Base-by-base conservation (phyloP, 2,113 vertebrate genomes). In the Oenanthe melanoleuca region DNA sequence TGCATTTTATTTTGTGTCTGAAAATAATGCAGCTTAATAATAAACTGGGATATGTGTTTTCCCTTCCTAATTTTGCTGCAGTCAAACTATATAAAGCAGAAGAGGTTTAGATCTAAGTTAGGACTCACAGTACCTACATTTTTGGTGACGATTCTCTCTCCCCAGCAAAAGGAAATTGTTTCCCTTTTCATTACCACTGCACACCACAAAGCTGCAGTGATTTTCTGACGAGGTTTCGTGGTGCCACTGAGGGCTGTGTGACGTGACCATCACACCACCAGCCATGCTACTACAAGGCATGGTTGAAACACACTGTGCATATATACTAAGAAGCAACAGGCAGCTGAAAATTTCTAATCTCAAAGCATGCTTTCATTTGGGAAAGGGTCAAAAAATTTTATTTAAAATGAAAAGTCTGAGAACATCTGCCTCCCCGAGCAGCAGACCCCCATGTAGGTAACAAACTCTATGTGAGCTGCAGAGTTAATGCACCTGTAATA, bases 21-120 rank as follows among this genome's bases (percentile, higher is more conserved):
- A 72, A 92, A 96, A 94, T 70, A 73, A 78, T 79, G 67, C 31
- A 71, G 24, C 55, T 89, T 79, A 52, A 89, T 86, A 93, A 83
- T 74, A 45, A 59, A 80, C 40, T 33, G 8, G 37, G 52, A 31
- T 59, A 15, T 20, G 2, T 16, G 2, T 74, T 88, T 49, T 49
- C 34, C 8, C 9, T 78, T 21, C 25, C 56, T 88, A 40, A 73
- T 72, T 94, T 92, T 73, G 44, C 29, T 72, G 33, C 34, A 75
- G 29, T 59, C 55, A 75, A 55, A 53, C 33, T 44, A 21, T 33
- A 33, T 70, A 72, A 73, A 75, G 5, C 8, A 72, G 70, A 53
- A 90, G 24, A 81, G 8, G 12, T 55, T 72, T 69, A 80, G 23
- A 20, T 67, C 33, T 29, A 80, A 88, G 29, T 71, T 85, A 49